These are phyloP conservation scores for Serranochromis macrocephalus DNA, from an alignment of 2,113 vertebrate genomes.

Conservation along the genomic window DNA sequence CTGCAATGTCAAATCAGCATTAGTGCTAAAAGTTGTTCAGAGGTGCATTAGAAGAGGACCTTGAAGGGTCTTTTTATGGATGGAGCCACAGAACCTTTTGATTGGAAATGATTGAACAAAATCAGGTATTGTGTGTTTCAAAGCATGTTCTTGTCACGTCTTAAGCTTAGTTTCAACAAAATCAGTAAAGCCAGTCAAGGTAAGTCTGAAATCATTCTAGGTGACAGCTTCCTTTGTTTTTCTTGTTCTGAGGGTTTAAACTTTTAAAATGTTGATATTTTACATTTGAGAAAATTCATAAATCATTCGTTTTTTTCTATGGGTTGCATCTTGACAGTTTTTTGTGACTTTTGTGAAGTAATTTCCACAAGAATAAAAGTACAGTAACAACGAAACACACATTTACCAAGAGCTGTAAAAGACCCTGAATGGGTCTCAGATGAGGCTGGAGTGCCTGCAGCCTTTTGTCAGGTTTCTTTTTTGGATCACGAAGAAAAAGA, in stretches of 20 bases:
- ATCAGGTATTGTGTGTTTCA: neutral
- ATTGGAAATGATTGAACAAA: neutral
- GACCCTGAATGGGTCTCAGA: neutral
- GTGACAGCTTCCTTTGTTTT: neutral
- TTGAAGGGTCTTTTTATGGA: neutral
- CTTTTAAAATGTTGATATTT: neutral
- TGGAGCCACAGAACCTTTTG: neutral
- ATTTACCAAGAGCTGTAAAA: neutral
- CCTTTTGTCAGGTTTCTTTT: slow-evolving; percentile 28
- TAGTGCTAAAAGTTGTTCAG: neutral
- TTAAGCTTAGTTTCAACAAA: neutral
- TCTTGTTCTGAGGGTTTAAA: neutral
- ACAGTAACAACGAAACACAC: neutral
- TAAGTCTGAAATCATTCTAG: neutral
- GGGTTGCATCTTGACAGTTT: neutral
- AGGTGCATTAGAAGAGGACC: neutral
- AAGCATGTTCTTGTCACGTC: neutral
- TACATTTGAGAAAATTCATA: neutral
- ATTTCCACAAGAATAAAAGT: slow-evolving; percentile 3
- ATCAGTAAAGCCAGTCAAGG: neutral
- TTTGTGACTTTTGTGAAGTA: neutral
- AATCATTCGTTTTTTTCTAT: fast-evolving
- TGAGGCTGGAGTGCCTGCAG: neutral
- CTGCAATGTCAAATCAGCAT: neutral
- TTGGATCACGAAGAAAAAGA: neutral